Percentiles rank a stretch among this genome's conserved stretches.
These are phyloP conservation scores for Strigamia maritima DNA, from an alignment of 2,888 invertebrate genomes.

Conservation along the genomic window DNA sequence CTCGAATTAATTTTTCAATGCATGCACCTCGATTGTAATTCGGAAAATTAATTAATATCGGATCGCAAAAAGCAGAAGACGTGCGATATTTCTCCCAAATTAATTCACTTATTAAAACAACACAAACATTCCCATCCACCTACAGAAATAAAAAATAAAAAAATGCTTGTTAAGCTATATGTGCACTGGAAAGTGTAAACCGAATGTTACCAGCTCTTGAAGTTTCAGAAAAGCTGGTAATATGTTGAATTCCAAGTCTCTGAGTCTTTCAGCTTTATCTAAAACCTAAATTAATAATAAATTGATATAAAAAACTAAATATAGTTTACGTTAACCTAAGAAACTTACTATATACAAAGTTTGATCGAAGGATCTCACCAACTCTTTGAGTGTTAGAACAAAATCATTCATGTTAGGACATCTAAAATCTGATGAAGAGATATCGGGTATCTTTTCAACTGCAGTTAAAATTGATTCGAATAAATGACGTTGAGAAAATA, in stretches of 20 bases:
- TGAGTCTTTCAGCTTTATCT: constrained; percentile 75
- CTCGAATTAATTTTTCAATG: not conserved
- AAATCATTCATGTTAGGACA: not conserved
- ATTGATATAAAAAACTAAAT: constrained; percentile 20
- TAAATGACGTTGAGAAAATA: constrained; percentile 70
- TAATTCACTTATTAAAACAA: constrained; percentile 72
- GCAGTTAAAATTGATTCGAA: constrained; percentile 70
- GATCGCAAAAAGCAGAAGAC: constrained; percentile 67
- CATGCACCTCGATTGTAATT: constrained; percentile 68
- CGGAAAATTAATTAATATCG: constrained; percentile 70
- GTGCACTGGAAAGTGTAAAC: too few relatives aligned
- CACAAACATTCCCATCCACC: constrained; percentile 63
- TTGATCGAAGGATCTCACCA: not conserved
- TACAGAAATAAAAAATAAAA: constrained; percentile 1
- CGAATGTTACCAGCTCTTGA: constrained; percentile 64
- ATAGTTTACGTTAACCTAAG: not conserved
- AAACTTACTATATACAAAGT: not conserved
- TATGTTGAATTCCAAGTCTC: constrained; percentile 71
- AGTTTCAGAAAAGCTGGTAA: constrained; percentile 69
- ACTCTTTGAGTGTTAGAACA: not conserved
- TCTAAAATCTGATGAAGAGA: not conserved
- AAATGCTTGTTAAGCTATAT: not conserved
- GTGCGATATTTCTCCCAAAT: constrained; percentile 75
- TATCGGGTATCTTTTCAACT: constrained; percentile 50
- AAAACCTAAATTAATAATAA: constrained; percentile 56